A percentile compares a stretch with the other conserved stretches of the same genome.
phyloP scores from a whole-genome alignment of 2,797 vertebrate species.

The Botia kubotai region DNA sequence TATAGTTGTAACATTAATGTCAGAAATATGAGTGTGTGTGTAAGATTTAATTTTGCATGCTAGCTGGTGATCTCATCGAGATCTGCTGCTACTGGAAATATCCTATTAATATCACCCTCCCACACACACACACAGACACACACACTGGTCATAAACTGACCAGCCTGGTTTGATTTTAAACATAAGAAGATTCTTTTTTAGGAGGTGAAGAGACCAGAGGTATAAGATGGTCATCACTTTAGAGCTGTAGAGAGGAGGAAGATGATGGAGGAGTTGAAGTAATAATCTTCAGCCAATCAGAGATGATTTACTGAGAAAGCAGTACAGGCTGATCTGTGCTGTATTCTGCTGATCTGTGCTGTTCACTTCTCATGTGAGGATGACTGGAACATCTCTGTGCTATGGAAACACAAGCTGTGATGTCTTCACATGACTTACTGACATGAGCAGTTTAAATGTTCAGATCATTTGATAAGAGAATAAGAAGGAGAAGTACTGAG shows the following conservation, averaged over 20 bases:
- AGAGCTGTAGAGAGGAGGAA: no score
- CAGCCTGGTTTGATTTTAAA: neutral
- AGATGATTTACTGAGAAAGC: neutral
- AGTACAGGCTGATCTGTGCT: neutral
- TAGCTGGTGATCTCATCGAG: conserved; percentile 6
- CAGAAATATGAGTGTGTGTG: no score
- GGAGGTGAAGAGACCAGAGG: no score
- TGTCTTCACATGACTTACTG: neutral
- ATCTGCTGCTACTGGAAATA: neutral
- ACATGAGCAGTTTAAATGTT: no score
- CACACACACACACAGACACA: neutral
- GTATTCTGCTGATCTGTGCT: no score
- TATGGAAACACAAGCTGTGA: conserved; percentile 1
- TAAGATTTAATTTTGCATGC: neutral
- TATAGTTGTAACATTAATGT: no score
- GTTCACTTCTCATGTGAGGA: conserved; percentile 56
- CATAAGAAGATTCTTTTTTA: neutral
- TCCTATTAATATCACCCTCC: neutral
- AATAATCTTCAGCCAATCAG: neutral
- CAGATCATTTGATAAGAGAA: no score
- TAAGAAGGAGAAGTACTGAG: no score
- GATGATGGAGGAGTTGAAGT: no score
- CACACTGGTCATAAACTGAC: neutral
- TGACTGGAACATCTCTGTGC: conserved; percentile 54
- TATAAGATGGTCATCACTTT: no score